phyloP scores from a whole-genome alignment of 2,797 vertebrate genomes.

The Chelonia mydas region DNA sequence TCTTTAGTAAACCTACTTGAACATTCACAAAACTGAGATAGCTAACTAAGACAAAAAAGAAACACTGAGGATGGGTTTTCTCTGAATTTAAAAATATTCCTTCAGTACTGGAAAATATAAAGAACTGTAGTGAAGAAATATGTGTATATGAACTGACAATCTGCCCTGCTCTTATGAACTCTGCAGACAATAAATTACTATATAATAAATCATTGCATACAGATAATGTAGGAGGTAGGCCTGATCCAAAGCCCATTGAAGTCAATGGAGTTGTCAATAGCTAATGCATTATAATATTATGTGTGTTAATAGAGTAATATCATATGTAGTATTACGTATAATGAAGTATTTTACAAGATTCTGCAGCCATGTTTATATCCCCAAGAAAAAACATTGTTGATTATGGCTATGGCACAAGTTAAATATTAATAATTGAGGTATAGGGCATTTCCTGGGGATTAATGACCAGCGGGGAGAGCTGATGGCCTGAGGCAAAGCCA shows the following conservation, averaged over 20 bases:
- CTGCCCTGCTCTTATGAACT: not conserved
- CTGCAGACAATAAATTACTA: not conserved
- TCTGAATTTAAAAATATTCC: not conserved
- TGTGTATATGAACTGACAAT: not conserved
- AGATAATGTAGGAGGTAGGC: not conserved
- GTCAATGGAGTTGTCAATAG: not conserved
- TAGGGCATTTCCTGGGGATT: slow-evolving; percentile 64
- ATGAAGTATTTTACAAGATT: not conserved
- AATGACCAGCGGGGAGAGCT: slow-evolving; percentile 71
- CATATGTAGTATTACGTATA: not conserved
- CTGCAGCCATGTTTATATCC: not conserved
- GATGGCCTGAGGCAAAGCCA: slow-evolving; percentile 70
- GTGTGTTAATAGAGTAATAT: not conserved
- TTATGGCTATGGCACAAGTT: slow-evolving; percentile 22
- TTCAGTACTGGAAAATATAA: not conserved
- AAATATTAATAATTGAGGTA: slow-evolving; percentile 68
- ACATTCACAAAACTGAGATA: not conserved
- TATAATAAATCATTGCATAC: not conserved
- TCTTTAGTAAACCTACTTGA: not conserved
- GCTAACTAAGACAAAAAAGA: not conserved
- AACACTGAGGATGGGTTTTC: not conserved
- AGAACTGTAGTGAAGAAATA: not conserved
- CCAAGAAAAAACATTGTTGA: not conserved
- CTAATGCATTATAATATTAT: not conserved
- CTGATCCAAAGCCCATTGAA: not conserved